Evolutionary conservation across 2,888 invertebrate species (phyloP).

Genomic region (Plebejus melissa): DNA sequence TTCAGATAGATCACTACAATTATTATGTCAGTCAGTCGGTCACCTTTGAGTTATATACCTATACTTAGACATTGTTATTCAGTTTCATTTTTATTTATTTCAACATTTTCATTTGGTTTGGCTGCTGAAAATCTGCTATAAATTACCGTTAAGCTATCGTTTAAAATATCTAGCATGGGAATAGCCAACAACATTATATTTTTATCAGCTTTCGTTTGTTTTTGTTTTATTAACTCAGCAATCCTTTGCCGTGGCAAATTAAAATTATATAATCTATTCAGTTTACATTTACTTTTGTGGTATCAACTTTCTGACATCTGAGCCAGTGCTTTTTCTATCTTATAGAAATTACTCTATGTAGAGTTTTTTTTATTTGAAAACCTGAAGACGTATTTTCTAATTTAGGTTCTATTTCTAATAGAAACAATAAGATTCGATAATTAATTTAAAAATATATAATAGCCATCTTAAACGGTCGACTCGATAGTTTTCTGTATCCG

Average conservation of each 20-base stretch:
- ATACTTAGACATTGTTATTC: no score
- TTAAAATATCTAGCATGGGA: no score
- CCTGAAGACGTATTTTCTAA: neutral
- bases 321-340: no score
- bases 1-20: no score
- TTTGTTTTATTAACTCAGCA: constrained; percentile 6
- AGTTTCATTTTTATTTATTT: no score
- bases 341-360: neutral
- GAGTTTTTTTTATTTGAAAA: neutral
- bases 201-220: neutral
- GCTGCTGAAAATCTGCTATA: no score
- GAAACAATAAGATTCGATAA: neutral
- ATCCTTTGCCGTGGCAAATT: neutral
- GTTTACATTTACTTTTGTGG: neutral
- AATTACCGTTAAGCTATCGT: no score
- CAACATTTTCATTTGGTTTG: no score
- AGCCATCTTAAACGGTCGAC: constrained; percentile 38
- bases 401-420: neutral
- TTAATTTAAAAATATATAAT: neutral
- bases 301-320: neutral
- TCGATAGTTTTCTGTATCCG: constrained; percentile 50
- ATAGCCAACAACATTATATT: no score
- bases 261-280: neutral
- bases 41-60: no score
- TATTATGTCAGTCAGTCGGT: no score